phyloP scores from a whole-genome alignment of 2,113 vertebrate genomes.

The Oryctolagus cuniculus region mOryCun1.1 NC_091434.1:20500501-20501000 shows the following conservation, averaged over 20 bases:
- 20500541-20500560: not conserved
- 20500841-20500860: not conserved
- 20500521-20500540: not conserved
- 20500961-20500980: no score
- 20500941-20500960: not conserved
- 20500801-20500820: not conserved
- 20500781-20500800: not conserved
- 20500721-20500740: not conserved
- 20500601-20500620: not conserved
- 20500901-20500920: not conserved
- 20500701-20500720: not conserved
- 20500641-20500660: not conserved
- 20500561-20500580: not conserved
- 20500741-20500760: not conserved
- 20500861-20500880: not conserved
- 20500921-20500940: not conserved
- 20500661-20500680: conserved; percentile 15
- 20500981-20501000: no score
- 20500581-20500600: not conserved
- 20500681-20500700: not conserved
- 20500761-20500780: not conserved
- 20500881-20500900: not conserved
- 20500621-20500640: not conserved
- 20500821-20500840: not conserved
- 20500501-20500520: not conserved